Evolutionary conservation across 2,113 vertebrate genomes (phyloP), one percentile per base, ranked within the genome.

Genomic region (Amblyopsis rosae): DNA sequence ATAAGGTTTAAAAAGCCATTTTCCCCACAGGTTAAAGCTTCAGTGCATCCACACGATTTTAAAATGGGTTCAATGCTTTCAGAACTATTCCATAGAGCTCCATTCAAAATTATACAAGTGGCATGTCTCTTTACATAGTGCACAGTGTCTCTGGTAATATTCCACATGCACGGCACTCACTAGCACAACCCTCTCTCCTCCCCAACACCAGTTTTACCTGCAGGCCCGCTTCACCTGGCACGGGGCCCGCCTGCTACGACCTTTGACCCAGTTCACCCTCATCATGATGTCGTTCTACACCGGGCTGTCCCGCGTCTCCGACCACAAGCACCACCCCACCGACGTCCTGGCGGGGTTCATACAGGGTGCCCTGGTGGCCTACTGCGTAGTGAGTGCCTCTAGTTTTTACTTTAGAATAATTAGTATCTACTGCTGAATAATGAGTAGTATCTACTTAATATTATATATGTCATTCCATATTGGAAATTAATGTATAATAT

Each of bases 251-350:
- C 91, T 98, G 76, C 92, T 99, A 6, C 94, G 97, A 53, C 97
- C 97, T 0, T 92, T 99, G 65, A 94, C 96, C 33, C 97, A 98
- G 89, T 98, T 98, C 91, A 97, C 96, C n/a, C 92, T 98, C 70
- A 82, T 99, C 83, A 98, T 99, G 96, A 97, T 98, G 95, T 95
- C 97, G 0, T 96, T 99, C 82, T 99, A 98, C 93, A 98, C 96
- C 0, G 97, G 97, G 68, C 79, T 99, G 85, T 97, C 96, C 58
- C 95, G 97, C 0, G 93, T 98, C 0, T 96, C 96, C 0, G 96
- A 99, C 85, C 95, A 98, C 90, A 97, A 97, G 87, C 96, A 99
- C 82, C 97, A 99, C 83, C 96, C 96, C 59, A 89, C 93, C 0
- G 97, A 99, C 0, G 96, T 99, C 53, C 91, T 99, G 92, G 96